Evolutionary conservation across 1,140 invertebrate species (phyloP).

Genomic region (Temnothorax curvispinosus): DNA sequence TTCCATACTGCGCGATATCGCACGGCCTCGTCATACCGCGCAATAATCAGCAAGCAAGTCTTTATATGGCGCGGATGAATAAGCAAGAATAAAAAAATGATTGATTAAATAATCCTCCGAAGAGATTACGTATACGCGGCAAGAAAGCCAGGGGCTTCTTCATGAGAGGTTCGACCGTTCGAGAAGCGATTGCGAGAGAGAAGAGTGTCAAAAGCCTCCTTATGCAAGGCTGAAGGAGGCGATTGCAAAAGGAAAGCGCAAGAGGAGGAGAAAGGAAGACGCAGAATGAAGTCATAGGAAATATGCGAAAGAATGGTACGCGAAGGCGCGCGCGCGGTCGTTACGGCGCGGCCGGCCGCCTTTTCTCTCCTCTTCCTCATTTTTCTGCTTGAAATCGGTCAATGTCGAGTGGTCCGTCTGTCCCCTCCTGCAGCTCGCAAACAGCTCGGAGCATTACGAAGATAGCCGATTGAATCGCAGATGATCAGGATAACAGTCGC

Average conservation of each 20-base stretch:
- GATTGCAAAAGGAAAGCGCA: slow-evolving; percentile 10
- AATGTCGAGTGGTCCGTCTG: slow-evolving; percentile 42
- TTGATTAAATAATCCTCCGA: background rate
- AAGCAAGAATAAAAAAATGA: background rate
- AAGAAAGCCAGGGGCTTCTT: background rate
- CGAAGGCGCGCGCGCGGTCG: background rate
- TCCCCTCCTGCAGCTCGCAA: slow-evolving; percentile 35
- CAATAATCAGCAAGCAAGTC: background rate
- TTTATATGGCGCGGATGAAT: background rate
- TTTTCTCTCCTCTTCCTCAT: slow-evolving; percentile 67
- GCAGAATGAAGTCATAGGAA: background rate
- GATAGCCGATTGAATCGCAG: slow-evolving; percentile 78
- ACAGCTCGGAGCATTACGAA: slow-evolving; percentile 78
- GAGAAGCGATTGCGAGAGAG: slow-evolving; percentile 24
- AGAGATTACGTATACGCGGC: background rate
- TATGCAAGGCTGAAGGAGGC: background rate
- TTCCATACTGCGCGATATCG: background rate
- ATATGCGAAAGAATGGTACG: background rate
- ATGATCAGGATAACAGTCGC: slow-evolving; percentile 78
- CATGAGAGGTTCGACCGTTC: background rate
- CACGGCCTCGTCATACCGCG: no score
- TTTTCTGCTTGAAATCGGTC: slow-evolving; percentile 39
- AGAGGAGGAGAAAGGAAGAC: slow-evolving; percentile 18
- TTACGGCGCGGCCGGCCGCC: background rate
- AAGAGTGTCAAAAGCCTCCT: background rate